Evolutionary conservation across 2,888 invertebrate genomes (phyloP).

Genomic region (Galerucella pusilla): DNA sequence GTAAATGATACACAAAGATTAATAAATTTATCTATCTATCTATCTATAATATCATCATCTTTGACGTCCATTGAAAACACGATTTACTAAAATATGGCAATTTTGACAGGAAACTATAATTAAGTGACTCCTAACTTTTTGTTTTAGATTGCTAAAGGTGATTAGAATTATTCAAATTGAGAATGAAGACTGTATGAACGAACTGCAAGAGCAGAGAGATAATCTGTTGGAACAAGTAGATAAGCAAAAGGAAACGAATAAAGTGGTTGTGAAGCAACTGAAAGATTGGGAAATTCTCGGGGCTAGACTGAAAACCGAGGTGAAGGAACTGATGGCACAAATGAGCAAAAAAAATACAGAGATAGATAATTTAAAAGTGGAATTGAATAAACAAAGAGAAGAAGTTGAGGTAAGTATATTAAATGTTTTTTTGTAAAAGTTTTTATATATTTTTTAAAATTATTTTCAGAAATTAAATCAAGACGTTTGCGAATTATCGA

Average conservation of each 20-base stretch:
- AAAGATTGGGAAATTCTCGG: constrained; percentile 70
- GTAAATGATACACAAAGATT: too few relatives aligned
- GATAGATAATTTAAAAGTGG: constrained; percentile 67
- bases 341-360: constrained; percentile 67
- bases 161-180: constrained; percentile 79
- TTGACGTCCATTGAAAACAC: too few relatives aligned
- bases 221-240: constrained; percentile 59
- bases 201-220: constrained; percentile 74
- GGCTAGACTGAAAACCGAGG: constrained; percentile 68
- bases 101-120: too few relatives aligned
- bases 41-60: too few relatives aligned
- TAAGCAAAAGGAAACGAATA: constrained; percentile 63
- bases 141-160: constrained; percentile 58
- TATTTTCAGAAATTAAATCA: constrained; percentile 67
- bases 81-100: too few relatives aligned
- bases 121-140: too few relatives aligned
- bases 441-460: background rate
- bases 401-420: constrained; percentile 67
- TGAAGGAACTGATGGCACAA: constrained; percentile 69
- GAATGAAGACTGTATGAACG: constrained; percentile 74
- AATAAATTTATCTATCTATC: too few relatives aligned
- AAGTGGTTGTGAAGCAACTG: constrained; percentile 62
- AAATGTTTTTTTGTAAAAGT: background rate
- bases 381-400: constrained; percentile 69
- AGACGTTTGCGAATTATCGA: constrained; percentile 70